Conservation (phyloP, 2,888 invertebrate genomes). For the Ochropacha duplaris region DNA sequence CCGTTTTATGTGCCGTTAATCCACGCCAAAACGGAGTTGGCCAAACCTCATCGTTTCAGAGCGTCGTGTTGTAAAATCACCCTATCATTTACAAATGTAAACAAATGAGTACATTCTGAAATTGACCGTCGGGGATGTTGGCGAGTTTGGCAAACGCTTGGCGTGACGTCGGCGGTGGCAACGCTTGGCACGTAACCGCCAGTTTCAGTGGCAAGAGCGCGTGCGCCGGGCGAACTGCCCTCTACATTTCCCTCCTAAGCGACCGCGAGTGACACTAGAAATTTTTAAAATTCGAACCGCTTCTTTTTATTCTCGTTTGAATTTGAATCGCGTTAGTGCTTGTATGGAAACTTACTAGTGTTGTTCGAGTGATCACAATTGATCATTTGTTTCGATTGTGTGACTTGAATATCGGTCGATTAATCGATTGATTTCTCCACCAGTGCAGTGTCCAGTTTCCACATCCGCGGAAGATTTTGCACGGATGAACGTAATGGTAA, state of each 20-base stretch:
- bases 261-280: slow-evolving; percentile 63
- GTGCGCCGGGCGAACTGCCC: slow-evolving; percentile 66
- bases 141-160: slow-evolving; percentile 47
- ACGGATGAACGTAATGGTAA: slow-evolving; percentile 45
- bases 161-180: slow-evolving; percentile 40
- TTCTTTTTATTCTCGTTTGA: slow-evolving; percentile 26
- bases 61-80: slow-evolving; percentile 44
- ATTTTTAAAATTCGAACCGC: slow-evolving; percentile 43
- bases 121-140: slow-evolving; percentile 39
- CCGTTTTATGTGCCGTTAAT: slow-evolving; percentile 51
- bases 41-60: slow-evolving; percentile 27
- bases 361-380: slow-evolving; percentile 30
- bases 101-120: slow-evolving; percentile 43
- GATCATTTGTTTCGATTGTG: slow-evolving; percentile 29
- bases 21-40: slow-evolving; percentile 38
- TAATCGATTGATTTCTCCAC: slow-evolving; percentile 33
- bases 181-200: slow-evolving; percentile 37
- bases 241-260: slow-evolving; percentile 56
- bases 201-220: slow-evolving; percentile 69
- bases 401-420: slow-evolving; percentile 27
- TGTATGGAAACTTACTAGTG: slow-evolving; percentile 31
- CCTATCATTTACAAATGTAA: slow-evolving; percentile 39
- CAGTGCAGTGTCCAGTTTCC: slow-evolving; percentile 35
- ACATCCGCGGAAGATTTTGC: slow-evolving; percentile 41
- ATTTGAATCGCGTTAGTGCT: slow-evolving; percentile 30